Percentiles rank a stretch among this genome's conserved stretches.
Evolutionary conservation across 2,888 invertebrate species (phyloP).

Genomic region (Pelosia muscerda): DNA sequence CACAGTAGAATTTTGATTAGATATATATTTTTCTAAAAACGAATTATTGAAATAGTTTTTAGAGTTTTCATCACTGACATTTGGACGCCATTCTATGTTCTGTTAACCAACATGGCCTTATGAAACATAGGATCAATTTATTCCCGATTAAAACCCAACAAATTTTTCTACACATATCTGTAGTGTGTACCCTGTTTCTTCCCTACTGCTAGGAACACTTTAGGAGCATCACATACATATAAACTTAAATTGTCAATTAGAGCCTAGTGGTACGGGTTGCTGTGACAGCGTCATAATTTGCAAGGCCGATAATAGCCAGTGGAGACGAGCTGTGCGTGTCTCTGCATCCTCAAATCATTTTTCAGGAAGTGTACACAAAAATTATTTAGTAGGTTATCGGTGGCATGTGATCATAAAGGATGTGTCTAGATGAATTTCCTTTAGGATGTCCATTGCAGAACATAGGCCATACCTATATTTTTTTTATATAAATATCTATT

Average conservation of each 20-base stretch:
- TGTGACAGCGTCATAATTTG: conserved; percentile 39
- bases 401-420: neutral
- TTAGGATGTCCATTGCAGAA: neutral
- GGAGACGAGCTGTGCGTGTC: conserved; percentile 22
- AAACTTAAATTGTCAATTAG: conserved; percentile 50
- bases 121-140: neutral
- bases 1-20: neutral
- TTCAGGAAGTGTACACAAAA: conserved; percentile 42
- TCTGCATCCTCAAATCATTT: conserved; percentile 34
- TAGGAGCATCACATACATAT: conserved; percentile 22
- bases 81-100: neutral
- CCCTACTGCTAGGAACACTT: conserved; percentile 4
- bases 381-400: conserved; percentile 36
- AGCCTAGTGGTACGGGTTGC: neutral
- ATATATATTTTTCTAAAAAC: neutral
- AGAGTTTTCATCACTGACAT: neutral
- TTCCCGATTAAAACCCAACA: neutral
- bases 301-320: conserved; percentile 34
- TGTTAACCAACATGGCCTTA: neutral
- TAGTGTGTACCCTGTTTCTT: neutral
- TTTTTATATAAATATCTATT: no score
- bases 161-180: neutral
- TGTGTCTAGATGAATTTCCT: neutral
- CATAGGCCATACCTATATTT: neutral
- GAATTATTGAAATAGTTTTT: neutral